Conservation (phyloP, 2,113 vertebrate genomes). For the Platysternon megacephalum region DNA sequence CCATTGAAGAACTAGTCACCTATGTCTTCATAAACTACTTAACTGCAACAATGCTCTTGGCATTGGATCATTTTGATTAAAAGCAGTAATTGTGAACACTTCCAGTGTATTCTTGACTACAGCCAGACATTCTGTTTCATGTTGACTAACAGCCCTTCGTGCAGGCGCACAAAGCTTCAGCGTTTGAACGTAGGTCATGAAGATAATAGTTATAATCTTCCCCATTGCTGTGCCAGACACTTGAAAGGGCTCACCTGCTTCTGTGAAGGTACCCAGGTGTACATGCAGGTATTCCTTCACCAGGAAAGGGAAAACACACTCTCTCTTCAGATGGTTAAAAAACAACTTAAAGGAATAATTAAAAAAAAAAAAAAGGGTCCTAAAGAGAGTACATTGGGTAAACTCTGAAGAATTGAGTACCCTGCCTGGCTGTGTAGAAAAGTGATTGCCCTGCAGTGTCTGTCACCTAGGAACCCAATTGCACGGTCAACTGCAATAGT, state of each 20-base stretch:
- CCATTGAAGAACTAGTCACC: not conserved
- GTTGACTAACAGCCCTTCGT: not conserved
- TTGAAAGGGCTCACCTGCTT: not conserved
- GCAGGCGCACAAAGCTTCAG: rapidly evolving
- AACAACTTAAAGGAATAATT: constrained; percentile 22
- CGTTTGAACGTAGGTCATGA: not conserved
- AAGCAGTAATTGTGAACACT: not conserved
- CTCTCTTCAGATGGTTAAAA: constrained; percentile 38
- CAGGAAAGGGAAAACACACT: not conserved
- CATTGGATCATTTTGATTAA: constrained; percentile 36
- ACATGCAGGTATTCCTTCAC: not conserved
- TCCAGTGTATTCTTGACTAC: not conserved
- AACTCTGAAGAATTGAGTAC: constrained; percentile 29
- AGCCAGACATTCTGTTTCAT: constrained; percentile 1
- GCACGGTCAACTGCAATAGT: constrained; percentile 54
- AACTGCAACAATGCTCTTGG: constrained; percentile 7
- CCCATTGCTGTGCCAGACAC: not conserved
- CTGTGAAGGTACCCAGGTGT: not conserved
- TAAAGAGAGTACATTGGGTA: constrained; percentile 17
- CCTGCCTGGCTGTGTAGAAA: constrained; percentile 58
- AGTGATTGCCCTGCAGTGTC: constrained; percentile 46
- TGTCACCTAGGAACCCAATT: constrained; percentile 62
- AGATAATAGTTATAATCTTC: not conserved
- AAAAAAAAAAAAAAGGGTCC: constrained; percentile 36
- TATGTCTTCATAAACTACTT: not conserved